Evolutionary conservation across 1,140 invertebrate genomes (phyloP).

Genomic region (Tetramorium parvispinum): DNA sequence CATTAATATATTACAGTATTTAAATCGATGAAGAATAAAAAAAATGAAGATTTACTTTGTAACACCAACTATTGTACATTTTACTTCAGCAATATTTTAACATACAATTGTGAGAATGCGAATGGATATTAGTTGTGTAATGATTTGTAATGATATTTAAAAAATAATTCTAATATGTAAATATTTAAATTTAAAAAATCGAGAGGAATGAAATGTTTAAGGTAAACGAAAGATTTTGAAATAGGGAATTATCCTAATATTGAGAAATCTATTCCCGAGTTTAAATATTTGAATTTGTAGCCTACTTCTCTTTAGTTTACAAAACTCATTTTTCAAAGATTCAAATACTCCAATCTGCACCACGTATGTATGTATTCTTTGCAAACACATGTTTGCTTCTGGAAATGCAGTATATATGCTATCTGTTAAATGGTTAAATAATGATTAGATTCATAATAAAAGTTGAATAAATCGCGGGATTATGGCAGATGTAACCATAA

Average conservation of each 20-base stretch:
- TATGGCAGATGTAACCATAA: background rate
- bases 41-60: background rate
- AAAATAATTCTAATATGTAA: background rate
- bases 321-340: no score
- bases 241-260: background rate
- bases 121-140: background rate
- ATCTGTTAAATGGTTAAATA: no score
- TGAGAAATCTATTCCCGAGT: no score
- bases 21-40: background rate
- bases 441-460: no score
- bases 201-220: background rate
- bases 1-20: constrained; percentile 5
- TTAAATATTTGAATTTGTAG: no score
- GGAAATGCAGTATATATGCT: no score
- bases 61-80: background rate
- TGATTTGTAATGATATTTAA: background rate
- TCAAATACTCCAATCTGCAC: no score
- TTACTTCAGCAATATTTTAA: background rate
- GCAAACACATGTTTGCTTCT: no score
- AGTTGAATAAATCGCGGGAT: no score
- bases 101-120: background rate
- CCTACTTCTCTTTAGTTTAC: no score
- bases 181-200: background rate
- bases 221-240: background rate
- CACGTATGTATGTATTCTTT: no score